A percentile compares a stretch with the other conserved stretches of the same genome.
Evolutionary conservation across 2,113 vertebrate genomes (phyloP).

Genomic region (Cavia porcellus): DNA sequence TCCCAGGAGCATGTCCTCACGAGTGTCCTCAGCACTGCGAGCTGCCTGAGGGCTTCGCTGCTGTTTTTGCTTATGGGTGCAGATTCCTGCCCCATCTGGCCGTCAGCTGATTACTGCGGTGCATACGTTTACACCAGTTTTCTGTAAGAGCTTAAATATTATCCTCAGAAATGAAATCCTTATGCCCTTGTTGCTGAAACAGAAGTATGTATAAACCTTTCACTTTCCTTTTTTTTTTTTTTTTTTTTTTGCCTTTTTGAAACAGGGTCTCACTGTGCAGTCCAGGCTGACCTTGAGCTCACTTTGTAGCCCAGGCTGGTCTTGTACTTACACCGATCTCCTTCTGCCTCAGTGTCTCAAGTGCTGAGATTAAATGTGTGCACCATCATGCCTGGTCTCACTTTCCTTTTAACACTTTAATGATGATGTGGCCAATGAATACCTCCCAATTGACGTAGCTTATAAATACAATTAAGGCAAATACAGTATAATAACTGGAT

Average conservation of each 20-base stretch:
- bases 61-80: neutral
- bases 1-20: neutral
- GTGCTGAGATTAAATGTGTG: too few species aligned
- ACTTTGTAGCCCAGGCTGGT: too few species aligned
- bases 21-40: neutral
- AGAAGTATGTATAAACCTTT: neutral
- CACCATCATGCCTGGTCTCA: too few species aligned
- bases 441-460: neutral
- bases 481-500: neutral
- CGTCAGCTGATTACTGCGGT: neutral
- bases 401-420: neutral
- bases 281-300: too few species aligned
- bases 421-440: neutral
- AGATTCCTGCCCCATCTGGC: neutral
- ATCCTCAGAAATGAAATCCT: constrained; percentile 1
- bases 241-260: too few species aligned
- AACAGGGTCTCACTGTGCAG: too few species aligned
- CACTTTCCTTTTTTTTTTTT: too few species aligned
- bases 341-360: too few species aligned
- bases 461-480: neutral
- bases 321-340: too few species aligned
- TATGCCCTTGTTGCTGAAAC: constrained; percentile 5
- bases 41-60: neutral
- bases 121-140: neutral
- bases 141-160: constrained; percentile 32